phyloP scores from a whole-genome alignment of 2,113 vertebrate species.

The Chinchilla lanigera region DNA sequence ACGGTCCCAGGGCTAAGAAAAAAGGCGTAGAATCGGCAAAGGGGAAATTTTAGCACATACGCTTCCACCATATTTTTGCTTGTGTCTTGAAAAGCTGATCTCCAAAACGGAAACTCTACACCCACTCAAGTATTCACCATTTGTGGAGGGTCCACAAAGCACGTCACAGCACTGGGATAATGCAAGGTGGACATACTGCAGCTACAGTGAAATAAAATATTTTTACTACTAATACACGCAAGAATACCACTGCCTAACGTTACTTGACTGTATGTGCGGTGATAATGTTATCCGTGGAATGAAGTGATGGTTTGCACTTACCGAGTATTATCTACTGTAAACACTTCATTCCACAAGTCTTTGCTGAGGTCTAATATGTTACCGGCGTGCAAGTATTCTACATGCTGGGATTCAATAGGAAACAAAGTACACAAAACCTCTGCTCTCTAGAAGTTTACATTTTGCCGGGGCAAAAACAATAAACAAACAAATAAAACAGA shows the following conservation, averaged over 20 bases:
- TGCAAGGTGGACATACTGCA: background rate
- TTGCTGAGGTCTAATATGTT: background rate
- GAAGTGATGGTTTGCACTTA: conserved; percentile 6
- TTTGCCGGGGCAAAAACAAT: background rate
- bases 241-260: background rate
- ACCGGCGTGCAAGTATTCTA: background rate
- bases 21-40: background rate
- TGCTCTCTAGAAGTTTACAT: background rate
- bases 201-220: background rate
- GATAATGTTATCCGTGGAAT: background rate
- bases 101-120: background rate
- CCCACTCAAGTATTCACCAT: background rate
- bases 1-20: background rate
- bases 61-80: background rate
- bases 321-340: background rate
- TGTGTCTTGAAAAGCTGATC: conserved; percentile 11
- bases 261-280: background rate
- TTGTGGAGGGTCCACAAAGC: background rate
- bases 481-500: background rate
- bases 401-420: background rate
- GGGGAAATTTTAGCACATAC: background rate
- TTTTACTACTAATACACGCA: background rate
- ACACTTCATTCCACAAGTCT: background rate
- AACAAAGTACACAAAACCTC: background rate
- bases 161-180: background rate